Base-by-base conservation (phyloP, 2,888 invertebrate species). In the Cephus runcator region DNA sequence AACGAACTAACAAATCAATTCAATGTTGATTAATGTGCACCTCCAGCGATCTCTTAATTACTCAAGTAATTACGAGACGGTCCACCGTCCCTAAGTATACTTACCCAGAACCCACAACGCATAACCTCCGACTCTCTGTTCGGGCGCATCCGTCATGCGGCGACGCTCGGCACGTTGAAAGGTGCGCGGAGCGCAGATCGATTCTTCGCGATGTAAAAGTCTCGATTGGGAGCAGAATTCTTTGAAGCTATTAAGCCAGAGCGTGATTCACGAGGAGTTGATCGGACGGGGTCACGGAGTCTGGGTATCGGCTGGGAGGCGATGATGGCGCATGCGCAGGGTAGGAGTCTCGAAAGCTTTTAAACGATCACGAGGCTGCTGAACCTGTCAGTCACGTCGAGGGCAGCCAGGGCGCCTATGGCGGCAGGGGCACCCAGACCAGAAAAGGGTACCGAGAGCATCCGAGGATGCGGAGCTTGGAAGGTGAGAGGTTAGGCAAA, bases 401-500 rank as follows among this genome's bases (percentile, higher is more conserved):
- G 82, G 81, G 86, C 86, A 80, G 81, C 81, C 79, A 79, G 82
- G 80, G 84, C 79, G 81, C 83, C 81, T 81, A 82, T 83, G 81
- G 84, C 82, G 82, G 83, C 85, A 83, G 82, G 84, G 81, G 82
- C 83, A 82, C 83, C 83, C 80, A 2, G 56, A 23, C 56, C 56
- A 56, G 56, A 56, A 79, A 79, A 79, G 82, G 81, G 84, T 79
- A 81, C 83, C 81, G 82, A 82, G 84, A 82, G 84, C 82, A 83
- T 83, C 85, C 23, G 56, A 56, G 71, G 81, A 85, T 84, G 82
- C 82, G 82, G 84, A 84, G 83, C 82, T 81, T 81, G 82, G 85
- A 87, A 90, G 90, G 90, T 90, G 89, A 90, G 89, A 90, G 90
- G 90, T 90, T 90, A 90, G 86, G 86, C 89, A 90, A 90, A 90